phyloP scores from a whole-genome alignment of 2,888 invertebrate species.

The Aspidiotus destructor region DNA sequence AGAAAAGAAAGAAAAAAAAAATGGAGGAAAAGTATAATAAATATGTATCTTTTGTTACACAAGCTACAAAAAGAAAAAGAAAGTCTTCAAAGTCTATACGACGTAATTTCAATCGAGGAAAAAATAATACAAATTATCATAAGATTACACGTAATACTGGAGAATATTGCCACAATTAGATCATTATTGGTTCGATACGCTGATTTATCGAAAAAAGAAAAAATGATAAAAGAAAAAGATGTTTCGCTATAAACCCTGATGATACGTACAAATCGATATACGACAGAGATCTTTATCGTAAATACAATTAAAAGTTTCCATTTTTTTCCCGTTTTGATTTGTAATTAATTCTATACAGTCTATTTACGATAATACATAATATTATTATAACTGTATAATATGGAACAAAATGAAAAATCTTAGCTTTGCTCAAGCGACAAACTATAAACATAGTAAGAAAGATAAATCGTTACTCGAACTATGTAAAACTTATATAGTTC shows the following conservation, averaged over 20 bases:
- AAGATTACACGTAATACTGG: conserved; percentile 31
- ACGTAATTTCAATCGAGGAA: conserved; percentile 11
- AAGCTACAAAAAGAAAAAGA: conserved; percentile 15
- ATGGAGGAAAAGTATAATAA: conserved; percentile 4
- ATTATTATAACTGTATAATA: not conserved
- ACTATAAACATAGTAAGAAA: not conserved
- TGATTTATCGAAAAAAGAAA: not conserved
- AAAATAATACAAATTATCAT: conserved; percentile 2
- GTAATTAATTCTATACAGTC: too few species aligned
- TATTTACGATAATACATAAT: too few species aligned
- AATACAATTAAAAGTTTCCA: not conserved
- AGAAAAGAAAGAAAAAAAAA: conserved; percentile 8
- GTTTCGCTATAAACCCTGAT: not conserved
- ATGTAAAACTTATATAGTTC: too few species aligned
- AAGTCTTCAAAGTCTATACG: conserved; percentile 27
- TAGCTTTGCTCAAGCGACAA: not conserved
- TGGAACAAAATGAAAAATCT: not conserved
- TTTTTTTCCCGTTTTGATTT: too few species aligned
- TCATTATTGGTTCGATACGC: not conserved
- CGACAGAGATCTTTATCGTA: conserved; percentile 2
- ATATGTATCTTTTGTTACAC: conserved; percentile 20
- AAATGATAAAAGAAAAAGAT: too few species aligned
- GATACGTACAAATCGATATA: conserved; percentile 1
- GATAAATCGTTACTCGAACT: not conserved
- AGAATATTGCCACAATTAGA: conserved; percentile 23